phyloP scores from a whole-genome alignment of 1,140 invertebrate genomes.

The Pseudomyrmex dendroicus region DNA sequence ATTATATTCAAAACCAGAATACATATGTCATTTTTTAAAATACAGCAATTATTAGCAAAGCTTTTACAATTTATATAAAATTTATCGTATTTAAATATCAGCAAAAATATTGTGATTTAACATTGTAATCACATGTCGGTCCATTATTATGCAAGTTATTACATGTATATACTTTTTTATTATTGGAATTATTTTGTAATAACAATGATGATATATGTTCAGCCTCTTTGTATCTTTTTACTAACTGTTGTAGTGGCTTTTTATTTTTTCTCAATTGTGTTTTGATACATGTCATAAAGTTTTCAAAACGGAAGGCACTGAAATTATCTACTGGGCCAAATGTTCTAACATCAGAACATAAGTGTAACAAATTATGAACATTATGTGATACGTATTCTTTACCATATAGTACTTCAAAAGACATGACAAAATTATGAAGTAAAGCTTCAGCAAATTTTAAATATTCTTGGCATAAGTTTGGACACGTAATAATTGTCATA shows the following conservation, averaged over 20 bases:
- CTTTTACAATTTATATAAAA: not conserved
- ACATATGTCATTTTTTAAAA: too few relatives aligned
- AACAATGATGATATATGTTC: not conserved
- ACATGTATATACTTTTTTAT: not conserved
- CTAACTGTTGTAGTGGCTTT: not conserved
- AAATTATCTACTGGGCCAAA: not conserved
- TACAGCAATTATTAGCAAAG: too few relatives aligned
- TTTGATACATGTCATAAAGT: not conserved
- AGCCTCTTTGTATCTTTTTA: not conserved
- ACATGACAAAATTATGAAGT: not conserved
- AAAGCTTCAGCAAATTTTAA: conserved; percentile 18
- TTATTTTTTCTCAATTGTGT: not conserved
- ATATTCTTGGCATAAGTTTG: not conserved
- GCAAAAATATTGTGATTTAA: conserved; percentile 20
- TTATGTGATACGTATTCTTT: conserved; percentile 16
- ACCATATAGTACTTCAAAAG: not conserved
- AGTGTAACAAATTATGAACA: conserved; percentile 4
- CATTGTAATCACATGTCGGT: not conserved
- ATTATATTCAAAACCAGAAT: too few relatives aligned
- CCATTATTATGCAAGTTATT: not conserved
- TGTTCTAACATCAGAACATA: conserved; percentile 1
- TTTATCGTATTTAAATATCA: not conserved
- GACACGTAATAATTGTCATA: not conserved
- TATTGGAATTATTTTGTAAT: not conserved
- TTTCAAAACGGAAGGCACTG: not conserved